Evolutionary conservation across 2,888 invertebrate genomes (phyloP).

Genomic region (Euplexia lucipara): DNA sequence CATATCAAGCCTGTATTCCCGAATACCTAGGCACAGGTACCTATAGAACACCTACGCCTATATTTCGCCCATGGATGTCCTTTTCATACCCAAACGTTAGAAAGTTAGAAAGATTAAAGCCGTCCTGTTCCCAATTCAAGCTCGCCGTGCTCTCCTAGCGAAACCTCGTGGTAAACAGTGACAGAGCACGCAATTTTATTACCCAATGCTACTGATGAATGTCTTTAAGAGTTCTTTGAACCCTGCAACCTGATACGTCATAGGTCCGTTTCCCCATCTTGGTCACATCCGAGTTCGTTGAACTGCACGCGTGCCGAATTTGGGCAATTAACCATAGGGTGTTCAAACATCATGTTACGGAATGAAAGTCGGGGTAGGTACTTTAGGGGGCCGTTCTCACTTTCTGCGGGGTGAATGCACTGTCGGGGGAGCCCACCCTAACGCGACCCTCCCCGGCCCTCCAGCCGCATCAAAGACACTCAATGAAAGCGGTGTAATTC

Average conservation of each 20-base stretch:
- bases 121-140: no score
- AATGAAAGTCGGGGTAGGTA: constrained; percentile 79
- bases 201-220: constrained; percentile 5
- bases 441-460: constrained; percentile 79
- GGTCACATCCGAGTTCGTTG: constrained; percentile 76
- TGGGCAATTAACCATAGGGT: constrained; percentile 87
- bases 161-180: no score
- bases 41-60: no score
- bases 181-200: not conserved
- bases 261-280: constrained; percentile 70
- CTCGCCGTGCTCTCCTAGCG: no score
- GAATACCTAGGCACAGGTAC: no score
- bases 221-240: constrained; percentile 61
- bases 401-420: constrained; percentile 90
- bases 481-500: constrained; percentile 79
- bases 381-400: constrained; percentile 84
- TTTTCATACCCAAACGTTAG: no score
- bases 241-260: constrained; percentile 66
- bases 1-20: no score
- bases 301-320: constrained; percentile 83
- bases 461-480: constrained; percentile 85
- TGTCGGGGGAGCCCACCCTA: constrained; percentile 83
- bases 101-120: no score
- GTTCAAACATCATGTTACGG: constrained; percentile 80
- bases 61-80: no score